Evolutionary conservation across 1,140 invertebrate genomes (phyloP).

Genomic region (Drosophila pachea): DNA sequence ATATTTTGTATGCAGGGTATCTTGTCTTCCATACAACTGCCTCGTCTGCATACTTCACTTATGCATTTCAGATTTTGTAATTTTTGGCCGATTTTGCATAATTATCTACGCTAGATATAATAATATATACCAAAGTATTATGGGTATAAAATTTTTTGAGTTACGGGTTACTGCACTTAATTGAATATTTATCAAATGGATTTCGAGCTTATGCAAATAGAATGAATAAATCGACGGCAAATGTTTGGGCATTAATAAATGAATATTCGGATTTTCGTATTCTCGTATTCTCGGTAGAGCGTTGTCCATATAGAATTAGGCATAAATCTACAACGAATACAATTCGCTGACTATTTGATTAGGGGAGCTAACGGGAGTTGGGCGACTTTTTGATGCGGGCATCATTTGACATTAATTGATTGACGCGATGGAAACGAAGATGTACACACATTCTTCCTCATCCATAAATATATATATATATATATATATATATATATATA

Average conservation of each 20-base stretch:
- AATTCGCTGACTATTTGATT: constrained; percentile 29
- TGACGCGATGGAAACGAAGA: not conserved
- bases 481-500: not conserved
- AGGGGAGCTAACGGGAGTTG: not conserved
- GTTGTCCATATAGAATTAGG: constrained; percentile 2
- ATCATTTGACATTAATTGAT: constrained; percentile 23
- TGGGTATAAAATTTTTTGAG: constrained; percentile 17
- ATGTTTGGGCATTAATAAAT: constrained; percentile 47
- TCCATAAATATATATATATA: too few relatives aligned
- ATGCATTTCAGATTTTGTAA: constrained; percentile 13
- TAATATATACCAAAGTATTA: constrained; percentile 33
- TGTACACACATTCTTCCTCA: constrained; percentile 4
- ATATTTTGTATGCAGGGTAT: not conserved
- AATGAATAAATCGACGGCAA: constrained; percentile 48
- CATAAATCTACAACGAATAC: not conserved
- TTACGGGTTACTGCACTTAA: constrained; percentile 42
- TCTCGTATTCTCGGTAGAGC: not conserved
- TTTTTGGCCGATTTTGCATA: constrained; percentile 36
- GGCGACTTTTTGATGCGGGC: constrained; percentile 20
- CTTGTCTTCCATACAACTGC: not conserved
- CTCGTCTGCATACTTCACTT: not conserved
- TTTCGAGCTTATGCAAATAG: constrained; percentile 65
- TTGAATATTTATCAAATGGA: constrained; percentile 73
- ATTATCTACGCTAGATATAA: constrained; percentile 47
- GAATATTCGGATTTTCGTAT: constrained; percentile 1